Conservation (phyloP, 2,113 vertebrate species). For the Hippocampus comes region DNA sequence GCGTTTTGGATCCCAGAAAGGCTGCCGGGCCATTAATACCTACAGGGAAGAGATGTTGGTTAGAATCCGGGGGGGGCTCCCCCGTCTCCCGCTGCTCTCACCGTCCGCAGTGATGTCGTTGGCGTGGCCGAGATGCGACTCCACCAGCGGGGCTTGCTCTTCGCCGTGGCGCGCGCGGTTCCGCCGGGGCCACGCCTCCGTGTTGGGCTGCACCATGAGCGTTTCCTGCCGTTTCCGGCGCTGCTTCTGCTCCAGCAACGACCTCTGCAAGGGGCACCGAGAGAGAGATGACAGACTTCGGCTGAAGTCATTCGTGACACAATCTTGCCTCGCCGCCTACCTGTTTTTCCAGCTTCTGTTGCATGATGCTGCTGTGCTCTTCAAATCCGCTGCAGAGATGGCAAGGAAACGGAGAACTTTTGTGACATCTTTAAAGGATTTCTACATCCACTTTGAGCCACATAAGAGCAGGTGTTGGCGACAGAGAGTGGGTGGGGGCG, state of each 20-base stretch:
- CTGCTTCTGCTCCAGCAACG: conserved; percentile 90
- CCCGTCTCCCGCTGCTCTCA: conserved; percentile 49
- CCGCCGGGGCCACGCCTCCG: conserved; percentile 76
- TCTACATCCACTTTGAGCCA: not conserved
- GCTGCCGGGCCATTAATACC: conserved; percentile 89
- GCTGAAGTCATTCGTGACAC: not conserved
- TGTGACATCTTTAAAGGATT: not conserved
- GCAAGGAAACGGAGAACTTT: not conserved
- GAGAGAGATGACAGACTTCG: not conserved
- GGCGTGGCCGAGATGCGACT: conserved; percentile 56
- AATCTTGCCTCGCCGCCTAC: conserved; percentile 57
- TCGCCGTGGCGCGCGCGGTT: conserved; percentile 75
- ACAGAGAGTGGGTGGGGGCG: not conserved
- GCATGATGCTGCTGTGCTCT: conserved; percentile 84
- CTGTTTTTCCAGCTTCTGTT: conserved; percentile 92
- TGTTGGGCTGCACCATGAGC: conserved; percentile 91
- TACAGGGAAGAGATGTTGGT: conserved; percentile 28
- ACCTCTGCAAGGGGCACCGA: conserved; percentile 72
- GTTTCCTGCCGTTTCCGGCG: conserved; percentile 86
- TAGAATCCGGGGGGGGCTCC: not conserved
- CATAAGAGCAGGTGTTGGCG: conserved; percentile 27
- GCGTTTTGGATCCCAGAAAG: conserved; percentile 75
- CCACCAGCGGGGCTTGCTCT: conserved; percentile 84
- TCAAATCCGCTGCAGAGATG: conserved; percentile 74
- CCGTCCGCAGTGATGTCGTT: conserved; percentile 79